Evolutionary conservation across 2,797 vertebrate species (phyloP).

Genomic region (Brachymystax lenok): DNA sequence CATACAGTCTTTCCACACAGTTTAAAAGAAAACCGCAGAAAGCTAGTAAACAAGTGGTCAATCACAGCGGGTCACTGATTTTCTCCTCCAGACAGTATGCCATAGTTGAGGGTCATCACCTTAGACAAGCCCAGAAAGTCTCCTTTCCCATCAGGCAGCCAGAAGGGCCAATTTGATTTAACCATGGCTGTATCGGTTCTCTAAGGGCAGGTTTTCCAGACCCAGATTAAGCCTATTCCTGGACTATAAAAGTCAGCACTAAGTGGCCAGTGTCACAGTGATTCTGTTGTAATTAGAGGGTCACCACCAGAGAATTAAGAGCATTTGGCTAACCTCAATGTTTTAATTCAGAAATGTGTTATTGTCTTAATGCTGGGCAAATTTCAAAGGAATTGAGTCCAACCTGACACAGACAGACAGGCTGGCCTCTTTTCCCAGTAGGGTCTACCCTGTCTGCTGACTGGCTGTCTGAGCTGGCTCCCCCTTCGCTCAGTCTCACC

Average conservation of each 20-base stretch:
- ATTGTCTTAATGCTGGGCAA: background rate
- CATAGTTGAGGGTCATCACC: background rate
- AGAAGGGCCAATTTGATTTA: background rate
- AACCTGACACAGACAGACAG: conserved; percentile 1
- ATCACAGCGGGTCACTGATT: background rate
- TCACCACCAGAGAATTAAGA: background rate
- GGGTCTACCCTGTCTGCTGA: conserved; percentile 66
- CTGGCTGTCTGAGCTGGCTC: conserved; percentile 59
- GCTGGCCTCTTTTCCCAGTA: conserved; percentile 67
- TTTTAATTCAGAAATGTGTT: background rate
- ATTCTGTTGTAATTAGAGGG: background rate
- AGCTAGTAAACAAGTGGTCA: background rate
- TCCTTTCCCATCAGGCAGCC: background rate
- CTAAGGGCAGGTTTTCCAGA: background rate
- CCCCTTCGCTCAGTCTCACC: conserved; percentile 13
- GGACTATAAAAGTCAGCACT: background rate
- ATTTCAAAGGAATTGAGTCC: background rate
- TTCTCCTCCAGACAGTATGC: background rate
- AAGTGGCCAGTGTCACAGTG: background rate
- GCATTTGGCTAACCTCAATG: background rate
- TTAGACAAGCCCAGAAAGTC: background rate
- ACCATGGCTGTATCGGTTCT: background rate
- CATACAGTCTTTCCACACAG: background rate
- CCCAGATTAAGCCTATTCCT: background rate
- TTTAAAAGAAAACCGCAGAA: background rate